A percentile compares a stretch with the other conserved stretches of the same genome.
phyloP scores from a whole-genome alignment of 2,113 vertebrate genomes.

The Ciconia maguari region DNA sequence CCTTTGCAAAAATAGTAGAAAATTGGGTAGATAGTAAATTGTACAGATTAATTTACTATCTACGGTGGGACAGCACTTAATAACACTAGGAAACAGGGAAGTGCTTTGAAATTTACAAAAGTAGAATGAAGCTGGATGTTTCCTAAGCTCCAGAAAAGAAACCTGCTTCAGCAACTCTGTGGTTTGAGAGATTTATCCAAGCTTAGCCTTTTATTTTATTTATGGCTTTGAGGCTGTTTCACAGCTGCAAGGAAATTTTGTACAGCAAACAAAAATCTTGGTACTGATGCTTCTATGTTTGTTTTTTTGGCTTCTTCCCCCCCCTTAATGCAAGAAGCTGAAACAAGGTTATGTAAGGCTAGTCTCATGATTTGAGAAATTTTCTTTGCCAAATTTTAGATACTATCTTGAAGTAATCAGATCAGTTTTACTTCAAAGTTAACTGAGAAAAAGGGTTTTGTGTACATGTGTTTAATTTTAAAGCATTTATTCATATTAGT shows the following conservation, averaged over 20 bases:
- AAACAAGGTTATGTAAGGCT: not conserved
- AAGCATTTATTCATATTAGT: not conserved
- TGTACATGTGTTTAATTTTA: not conserved
- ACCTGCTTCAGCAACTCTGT: not conserved
- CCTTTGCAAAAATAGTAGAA: not conserved
- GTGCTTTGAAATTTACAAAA: not conserved
- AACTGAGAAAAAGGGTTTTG: not conserved
- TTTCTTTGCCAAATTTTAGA: not conserved
- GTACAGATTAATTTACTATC: not conserved
- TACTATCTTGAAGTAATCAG: not conserved
- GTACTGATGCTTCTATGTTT: not conserved
- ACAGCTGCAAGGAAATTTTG: not conserved
- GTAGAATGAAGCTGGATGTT: not conserved
- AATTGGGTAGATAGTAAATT: not conserved
- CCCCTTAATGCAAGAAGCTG: not conserved
- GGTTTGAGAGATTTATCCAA: not conserved
- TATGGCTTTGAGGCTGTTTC: not conserved
- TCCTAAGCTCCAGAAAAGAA: not conserved
- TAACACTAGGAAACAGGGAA: not conserved
- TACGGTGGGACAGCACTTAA: not conserved
- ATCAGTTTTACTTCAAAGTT: not conserved
- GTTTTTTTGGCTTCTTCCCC: no score
- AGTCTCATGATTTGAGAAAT: not conserved
- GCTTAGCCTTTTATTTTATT: constrained; percentile 9
- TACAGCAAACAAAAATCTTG: not conserved